Evolutionary conservation across 2,113 vertebrate species (phyloP).

Genomic region (Melanerpes aurifrons): DNA sequence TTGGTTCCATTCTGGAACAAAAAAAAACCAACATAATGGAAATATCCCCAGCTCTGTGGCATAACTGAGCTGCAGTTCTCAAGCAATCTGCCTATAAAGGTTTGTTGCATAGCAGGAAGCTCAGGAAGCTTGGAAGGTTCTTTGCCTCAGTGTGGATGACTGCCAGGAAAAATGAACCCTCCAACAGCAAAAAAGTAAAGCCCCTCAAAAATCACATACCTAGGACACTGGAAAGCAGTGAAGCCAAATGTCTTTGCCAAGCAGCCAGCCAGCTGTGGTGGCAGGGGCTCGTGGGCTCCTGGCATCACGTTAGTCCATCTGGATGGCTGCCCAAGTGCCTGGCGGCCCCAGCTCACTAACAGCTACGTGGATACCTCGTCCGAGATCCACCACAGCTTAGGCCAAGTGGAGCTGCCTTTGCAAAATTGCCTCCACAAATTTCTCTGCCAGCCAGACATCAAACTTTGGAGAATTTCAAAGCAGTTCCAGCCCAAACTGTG

Average conservation of each 20-base stretch:
- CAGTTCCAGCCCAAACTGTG: not conserved
- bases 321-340: not conserved
- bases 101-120: not conserved
- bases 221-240: not conserved
- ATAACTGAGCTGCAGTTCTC: not conserved
- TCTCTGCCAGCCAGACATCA: not conserved
- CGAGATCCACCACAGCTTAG: not conserved
- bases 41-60: not conserved
- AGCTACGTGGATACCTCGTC: not conserved
- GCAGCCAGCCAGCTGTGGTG: not conserved
- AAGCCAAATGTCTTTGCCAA: not conserved
- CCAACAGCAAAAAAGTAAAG: not conserved
- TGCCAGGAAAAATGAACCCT: not conserved
- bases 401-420: not conserved
- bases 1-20: not conserved
- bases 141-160: not conserved
- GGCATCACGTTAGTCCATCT: not conserved
- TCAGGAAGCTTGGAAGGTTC: not conserved
- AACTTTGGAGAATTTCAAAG: not conserved
- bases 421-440: not conserved
- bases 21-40: not conserved
- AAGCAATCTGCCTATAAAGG: not conserved
- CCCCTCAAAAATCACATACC: not conserved
- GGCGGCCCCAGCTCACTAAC: not conserved
- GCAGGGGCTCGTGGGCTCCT: not conserved